Base-by-base conservation (phyloP, 2,888 invertebrate genomes). In the Idaea biselata region DNA sequence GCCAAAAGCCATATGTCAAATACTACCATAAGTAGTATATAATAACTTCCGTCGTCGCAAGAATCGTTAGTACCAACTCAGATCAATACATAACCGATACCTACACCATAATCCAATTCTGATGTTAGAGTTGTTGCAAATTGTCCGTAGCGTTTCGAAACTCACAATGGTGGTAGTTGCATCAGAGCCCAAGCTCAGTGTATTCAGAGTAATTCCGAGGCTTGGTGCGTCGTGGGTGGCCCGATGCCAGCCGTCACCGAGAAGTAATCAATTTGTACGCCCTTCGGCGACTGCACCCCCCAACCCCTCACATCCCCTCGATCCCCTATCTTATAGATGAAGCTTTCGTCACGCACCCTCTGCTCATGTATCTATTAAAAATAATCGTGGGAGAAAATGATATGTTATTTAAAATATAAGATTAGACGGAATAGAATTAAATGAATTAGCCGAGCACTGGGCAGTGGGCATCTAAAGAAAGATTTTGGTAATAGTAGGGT, bases 191-290 rank as follows among this genome's bases (percentile, higher is more conserved):
- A 14, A 18, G 56, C 18, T 17, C 17, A 33, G 11, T 44, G 5
- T 44, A 44, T 44, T 44, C 44, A 44, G 44, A 44, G 72, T 77
- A 78, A 75, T 72, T 73, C 73, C 71, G 69, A 64, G 18, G 18
- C 44, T 56, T 66, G 58, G 63, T 63, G 65, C 88, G 65, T 75
- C 81, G 85, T 90, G 92, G 91, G 92, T 91, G 91, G 91, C 75
- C 78, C 11, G 44, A 44, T 82, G 87, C 83, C 87, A 82, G 83
- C 80, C 76, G 80, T 87, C 88, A 84, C 83, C 82, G 83, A 77
- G 77, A 76, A 74, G 84, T 88, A 90, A 91, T 91, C 91, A 89
- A 91, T 91, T 91, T 90, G 87, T 89, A 88, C 86, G 90, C 88
- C 85, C 86, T 84, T 87, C 87, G 79, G 71, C 75, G 78, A 73